Base-by-base conservation (phyloP, 2,113 vertebrate genomes). In the Microtus montanus region DNA sequence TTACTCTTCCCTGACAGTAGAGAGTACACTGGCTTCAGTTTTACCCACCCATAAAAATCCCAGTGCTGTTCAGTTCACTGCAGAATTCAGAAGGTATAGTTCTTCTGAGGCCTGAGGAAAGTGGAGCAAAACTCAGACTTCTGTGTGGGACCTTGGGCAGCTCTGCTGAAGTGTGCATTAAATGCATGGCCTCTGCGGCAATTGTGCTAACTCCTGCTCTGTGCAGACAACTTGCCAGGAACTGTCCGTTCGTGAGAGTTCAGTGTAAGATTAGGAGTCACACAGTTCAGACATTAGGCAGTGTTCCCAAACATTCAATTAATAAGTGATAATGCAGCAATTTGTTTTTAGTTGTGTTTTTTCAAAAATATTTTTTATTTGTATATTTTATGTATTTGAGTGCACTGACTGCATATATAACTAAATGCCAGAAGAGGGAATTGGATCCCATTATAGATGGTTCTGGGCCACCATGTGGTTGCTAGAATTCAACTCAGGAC, bases 261-360 rank as follows among this genome's bases (percentile, higher is more conserved):
- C 11, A 30, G 64, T 28, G 28, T 66, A 66, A 66, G 64, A 30
- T 30, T 30, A 30, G 26, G 28, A 66, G 64, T 30, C 64, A 13
- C 64, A 30, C 11, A 12, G 11, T 66, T 66, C 64, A 66, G 64
- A 66, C 28, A 17, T 49, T 44, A 87, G 83, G 17, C 87, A 71
- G 74, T 80, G 83, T 82, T 74, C 77, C 80, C 52, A 91, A 91
- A 24, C 41, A 68, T 84, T 79, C 88, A 47, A 47, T 78, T 79
- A 92, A 47, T 78, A 92, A 44, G 28, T 89, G 44, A 92, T 73
- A 79, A 93, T 87, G 68, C 68, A 71, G 7, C 33, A 71, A n/a
- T 71, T 71, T n/a, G 68, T n/a, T 71, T 71, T 71, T 35, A 70
- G 68, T n/a, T 70, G 33, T 7, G 15, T 3, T n/a, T 71, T n/a